Evolutionary conservation across 1,140 invertebrate genomes (phyloP).

Genomic region (Zaprionus davidi): DNA sequence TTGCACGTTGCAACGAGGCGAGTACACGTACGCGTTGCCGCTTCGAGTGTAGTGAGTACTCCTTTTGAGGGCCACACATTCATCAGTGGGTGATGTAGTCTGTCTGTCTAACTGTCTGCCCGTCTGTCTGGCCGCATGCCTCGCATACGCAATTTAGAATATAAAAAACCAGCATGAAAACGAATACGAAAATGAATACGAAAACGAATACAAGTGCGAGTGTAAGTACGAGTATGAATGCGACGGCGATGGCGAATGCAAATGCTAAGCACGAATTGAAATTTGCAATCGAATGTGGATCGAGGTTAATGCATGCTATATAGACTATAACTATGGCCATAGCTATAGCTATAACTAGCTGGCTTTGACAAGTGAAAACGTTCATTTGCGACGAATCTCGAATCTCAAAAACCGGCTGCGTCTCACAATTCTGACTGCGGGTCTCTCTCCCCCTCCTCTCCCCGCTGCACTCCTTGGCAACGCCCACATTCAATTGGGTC

Average conservation of each 20-base stretch:
- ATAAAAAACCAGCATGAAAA: constrained; percentile 13
- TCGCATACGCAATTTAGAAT: constrained; percentile 69
- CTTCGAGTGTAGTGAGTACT: constrained; percentile 4
- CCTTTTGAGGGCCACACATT: constrained; percentile 25
- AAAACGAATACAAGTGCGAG: constrained; percentile 1
- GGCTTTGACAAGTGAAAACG: constrained; percentile 64
- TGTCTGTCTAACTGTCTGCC: background rate
- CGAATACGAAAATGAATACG: background rate
- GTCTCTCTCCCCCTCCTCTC: background rate
- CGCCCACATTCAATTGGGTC: constrained; percentile 36
- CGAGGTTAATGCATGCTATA: constrained; percentile 59
- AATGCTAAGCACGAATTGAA: constrained; percentile 37
- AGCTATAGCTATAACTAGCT: background rate
- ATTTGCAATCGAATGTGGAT: constrained; percentile 69
- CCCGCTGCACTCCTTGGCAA: background rate
- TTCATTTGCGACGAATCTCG: constrained; percentile 3
- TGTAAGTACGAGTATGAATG: background rate
- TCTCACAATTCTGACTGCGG: constrained; percentile 37
- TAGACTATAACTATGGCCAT: constrained; percentile 13
- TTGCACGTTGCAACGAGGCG: constrained; percentile 17
- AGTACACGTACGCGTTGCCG: background rate
- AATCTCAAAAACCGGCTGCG: constrained; percentile 36
- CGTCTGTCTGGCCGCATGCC: constrained; percentile 35
- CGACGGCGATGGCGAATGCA: constrained; percentile 11
- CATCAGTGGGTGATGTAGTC: constrained; percentile 45